Conservation (phyloP, 2,113 vertebrate genomes). For the Paralichthys olivaceus region DNA sequence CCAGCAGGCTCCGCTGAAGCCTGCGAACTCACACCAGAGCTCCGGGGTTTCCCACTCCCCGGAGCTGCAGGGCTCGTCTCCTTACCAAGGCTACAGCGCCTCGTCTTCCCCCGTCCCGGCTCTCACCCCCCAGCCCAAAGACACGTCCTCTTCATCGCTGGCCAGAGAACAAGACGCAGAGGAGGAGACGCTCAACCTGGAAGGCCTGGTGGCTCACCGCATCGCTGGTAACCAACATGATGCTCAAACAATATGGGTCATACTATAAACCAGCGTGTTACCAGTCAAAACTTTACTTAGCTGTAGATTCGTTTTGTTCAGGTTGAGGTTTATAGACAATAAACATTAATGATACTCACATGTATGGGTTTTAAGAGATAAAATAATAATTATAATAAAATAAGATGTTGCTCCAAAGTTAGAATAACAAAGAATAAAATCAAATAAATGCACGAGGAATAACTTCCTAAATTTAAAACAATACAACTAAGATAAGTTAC, state of each 20-base stretch:
- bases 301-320: too few species aligned
- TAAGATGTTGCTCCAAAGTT: too few species aligned
- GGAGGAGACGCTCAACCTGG: conserved; percentile 89
- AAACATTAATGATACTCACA: too few species aligned
- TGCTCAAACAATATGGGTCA: not conserved
- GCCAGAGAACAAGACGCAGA: conserved; percentile 84
- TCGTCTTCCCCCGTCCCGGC: conserved; percentile 84
- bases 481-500: too few species aligned
- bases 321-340: too few species aligned
- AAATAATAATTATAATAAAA: too few species aligned
- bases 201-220: conserved; percentile 97
- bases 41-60: conserved; percentile 71
- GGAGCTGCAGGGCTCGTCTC: conserved; percentile 70
- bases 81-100: conserved; percentile 76
- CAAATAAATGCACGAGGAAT: too few species aligned
- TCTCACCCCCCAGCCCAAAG: conserved; percentile 74
- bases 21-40: conserved; percentile 66
- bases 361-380: too few species aligned
- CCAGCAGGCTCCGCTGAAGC: conserved; percentile 76
- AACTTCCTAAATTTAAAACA: too few species aligned
- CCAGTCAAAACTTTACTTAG: too few species aligned
- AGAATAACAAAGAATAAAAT: too few species aligned
- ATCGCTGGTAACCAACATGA: conserved; percentile 88
- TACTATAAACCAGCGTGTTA: too few species aligned
- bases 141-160: conserved; percentile 78